Conservation (phyloP, 2,888 invertebrate species). For the Andrena dorsata region DNA sequence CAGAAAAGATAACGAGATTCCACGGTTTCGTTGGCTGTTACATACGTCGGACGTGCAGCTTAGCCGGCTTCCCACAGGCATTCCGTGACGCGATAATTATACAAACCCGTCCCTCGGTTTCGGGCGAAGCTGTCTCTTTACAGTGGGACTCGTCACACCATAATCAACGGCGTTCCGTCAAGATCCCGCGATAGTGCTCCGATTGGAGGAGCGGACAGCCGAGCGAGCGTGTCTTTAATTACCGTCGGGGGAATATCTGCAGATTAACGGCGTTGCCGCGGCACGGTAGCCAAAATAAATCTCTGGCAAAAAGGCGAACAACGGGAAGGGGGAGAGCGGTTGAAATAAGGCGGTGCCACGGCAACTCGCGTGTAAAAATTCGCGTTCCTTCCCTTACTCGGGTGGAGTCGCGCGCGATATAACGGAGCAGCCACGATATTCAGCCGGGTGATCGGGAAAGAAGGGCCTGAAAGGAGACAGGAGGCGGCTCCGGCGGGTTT, state of each 20-base stretch:
- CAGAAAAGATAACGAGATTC: not conserved
- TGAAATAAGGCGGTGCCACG: constrained; percentile 52
- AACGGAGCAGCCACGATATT: constrained; percentile 58
- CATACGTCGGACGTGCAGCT: constrained; percentile 1
- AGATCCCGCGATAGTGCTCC: constrained; percentile 50
- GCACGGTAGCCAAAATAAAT: constrained; percentile 57
- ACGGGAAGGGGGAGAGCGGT: constrained; percentile 1
- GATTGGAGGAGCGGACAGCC: constrained; percentile 43
- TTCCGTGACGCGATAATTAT: constrained; percentile 52
- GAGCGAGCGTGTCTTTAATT: constrained; percentile 70
- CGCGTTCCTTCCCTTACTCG: constrained; percentile 31
- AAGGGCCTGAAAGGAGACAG: constrained; percentile 23
- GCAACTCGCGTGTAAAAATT: constrained; percentile 60
- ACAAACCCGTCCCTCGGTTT: constrained; percentile 42
- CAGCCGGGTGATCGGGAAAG: constrained; percentile 44
- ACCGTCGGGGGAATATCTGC: constrained; percentile 67
- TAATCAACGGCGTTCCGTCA: constrained; percentile 57
- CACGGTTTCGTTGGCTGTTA: not conserved
- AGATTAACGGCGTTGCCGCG: constrained; percentile 61
- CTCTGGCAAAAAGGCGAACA: constrained; percentile 35
- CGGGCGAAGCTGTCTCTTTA: constrained; percentile 27
- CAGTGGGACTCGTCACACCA: constrained; percentile 62
- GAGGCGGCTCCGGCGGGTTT: constrained; percentile 45
- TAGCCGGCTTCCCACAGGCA: constrained; percentile 19
- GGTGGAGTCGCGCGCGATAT: constrained; percentile 38